Base-by-base conservation (phyloP, 2,888 invertebrate genomes). In the Blera fallax region DNA sequence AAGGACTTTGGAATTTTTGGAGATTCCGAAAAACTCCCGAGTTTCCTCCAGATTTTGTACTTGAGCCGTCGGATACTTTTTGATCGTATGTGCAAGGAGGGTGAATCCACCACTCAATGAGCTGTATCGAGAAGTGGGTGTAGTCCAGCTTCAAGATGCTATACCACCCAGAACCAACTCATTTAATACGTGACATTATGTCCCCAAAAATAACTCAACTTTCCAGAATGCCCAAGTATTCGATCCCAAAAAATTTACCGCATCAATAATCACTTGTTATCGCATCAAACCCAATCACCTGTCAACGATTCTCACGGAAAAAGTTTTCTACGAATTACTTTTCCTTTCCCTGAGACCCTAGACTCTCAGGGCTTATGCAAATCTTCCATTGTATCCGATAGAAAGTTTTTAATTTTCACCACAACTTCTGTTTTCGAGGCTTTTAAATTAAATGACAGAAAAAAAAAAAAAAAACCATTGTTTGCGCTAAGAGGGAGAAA, bases 351-450 rank as follows among this genome's bases (percentile, higher is more conserved):
- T 37, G 34, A 56, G 43, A 64, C 60, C 67, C 21, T 21, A 50
- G 43, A 45, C 29, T 14, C 29, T 14, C 24, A n/a, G 34, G 64
- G 45, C 64, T 78, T 70, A 64, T 72, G 70, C 16, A 64, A 72
- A 72, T 79, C 45, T 21, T 37, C 48, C 32, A 37, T 54, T 72
- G 54, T 72, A 70, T 65, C 54, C 45, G 54, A 48, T 21, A 8
- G 5, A 79, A 79, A 79, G 72, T 79, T 79, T 72, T 48, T 62
- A 74, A 74, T 70, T 64, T 72, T 56, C 34, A 50, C 11, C 43
- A 21, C 29, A 76, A 78, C 70, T 64, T 78, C 62, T 54, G 64
- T 58, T 56, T n/a, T 27, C 16, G 11, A 16, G 16, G 54, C 37
- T 64, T 10, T 52, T n/a, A 70, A 54, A 52, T 52, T 78, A 45